A percentile compares a stretch with the other conserved stretches of the same genome.
These are phyloP conservation scores for Oreortyx pictus DNA, from an alignment of 2,797 vertebrate species.

Conservation along the genomic window DNA sequence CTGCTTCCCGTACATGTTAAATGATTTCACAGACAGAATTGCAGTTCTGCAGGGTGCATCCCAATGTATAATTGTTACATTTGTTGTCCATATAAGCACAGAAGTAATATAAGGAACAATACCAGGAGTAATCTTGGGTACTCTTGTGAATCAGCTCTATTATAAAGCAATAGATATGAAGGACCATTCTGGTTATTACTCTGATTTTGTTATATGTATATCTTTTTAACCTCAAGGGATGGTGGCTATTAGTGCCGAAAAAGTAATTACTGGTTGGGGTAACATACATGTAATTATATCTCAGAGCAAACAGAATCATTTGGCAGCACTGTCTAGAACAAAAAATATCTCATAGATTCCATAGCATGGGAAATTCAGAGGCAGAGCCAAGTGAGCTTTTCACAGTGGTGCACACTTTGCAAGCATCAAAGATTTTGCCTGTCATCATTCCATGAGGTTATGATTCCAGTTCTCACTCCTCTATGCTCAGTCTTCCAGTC, in stretches of 20 bases:
- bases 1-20: background rate
- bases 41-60: background rate
- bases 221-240: background rate
- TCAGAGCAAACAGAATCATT: background rate
- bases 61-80: background rate
- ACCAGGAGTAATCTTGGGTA: no score
- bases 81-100: background rate
- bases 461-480: background rate
- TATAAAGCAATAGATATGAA: background rate
- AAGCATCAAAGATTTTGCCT: background rate
- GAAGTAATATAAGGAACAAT: background rate
- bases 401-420: background rate
- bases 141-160: background rate
- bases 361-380: background rate
- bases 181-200: background rate
- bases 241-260: background rate
- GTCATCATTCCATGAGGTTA: background rate
- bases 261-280: background rate
- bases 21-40: background rate
- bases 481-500: background rate
- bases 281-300: background rate
- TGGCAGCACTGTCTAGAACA: background rate
- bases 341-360: background rate
- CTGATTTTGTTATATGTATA: background rate
- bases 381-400: background rate